Evolutionary conservation across 2,888 invertebrate genomes (phyloP), one percentile per base, ranked within the genome.

Genomic region (Hyalella azteca): DNA sequence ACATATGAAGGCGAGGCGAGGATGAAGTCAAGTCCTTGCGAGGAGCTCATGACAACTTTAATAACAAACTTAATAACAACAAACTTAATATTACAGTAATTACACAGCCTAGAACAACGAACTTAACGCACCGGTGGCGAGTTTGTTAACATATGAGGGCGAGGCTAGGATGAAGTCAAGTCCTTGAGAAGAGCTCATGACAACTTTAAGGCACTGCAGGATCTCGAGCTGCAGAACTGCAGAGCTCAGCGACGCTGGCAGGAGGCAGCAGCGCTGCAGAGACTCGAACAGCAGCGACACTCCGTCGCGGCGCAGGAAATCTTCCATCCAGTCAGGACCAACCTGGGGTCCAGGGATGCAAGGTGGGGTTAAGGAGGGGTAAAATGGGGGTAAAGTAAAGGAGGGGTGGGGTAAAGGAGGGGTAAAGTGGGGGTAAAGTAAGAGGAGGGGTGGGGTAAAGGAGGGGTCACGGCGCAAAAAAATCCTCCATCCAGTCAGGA

Each of bases 171-270:
- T 87, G 85, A 87, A 87, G 36, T 88, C 87, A 77, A 90, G 86
- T 3, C 89, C 89, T 3, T 87, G 85, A 48, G 85, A 86, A 22
- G 88, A 88, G 85, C 89, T 89, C 85, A 89, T 87, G 22, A 89
- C 87, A 22, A 88, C 87, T 32, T 88, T 86, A 40, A 89, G 86
- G 85, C 89, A 89, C 0, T 87, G 86, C 3, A 89, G 87, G 85
- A 89, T 89, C 85, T 89, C 89, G 73, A 89, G 86, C 86, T 88
- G 89, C 3, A 88, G 86, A 19, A 89, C 86, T 22, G 89, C 88
- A 81, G 88, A 88, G 2, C 88, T 87, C 83, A 89, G 86, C 78
- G 87, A 87, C 9, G 13, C 4, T 19, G 73, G 11, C 86, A 86
- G 75, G 76, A 82, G 9, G 82, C 82, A 11, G 59, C 41, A 36